Base-by-base conservation (phyloP, 1,140 invertebrate genomes). In the Leptopilina boulardi region DNA sequence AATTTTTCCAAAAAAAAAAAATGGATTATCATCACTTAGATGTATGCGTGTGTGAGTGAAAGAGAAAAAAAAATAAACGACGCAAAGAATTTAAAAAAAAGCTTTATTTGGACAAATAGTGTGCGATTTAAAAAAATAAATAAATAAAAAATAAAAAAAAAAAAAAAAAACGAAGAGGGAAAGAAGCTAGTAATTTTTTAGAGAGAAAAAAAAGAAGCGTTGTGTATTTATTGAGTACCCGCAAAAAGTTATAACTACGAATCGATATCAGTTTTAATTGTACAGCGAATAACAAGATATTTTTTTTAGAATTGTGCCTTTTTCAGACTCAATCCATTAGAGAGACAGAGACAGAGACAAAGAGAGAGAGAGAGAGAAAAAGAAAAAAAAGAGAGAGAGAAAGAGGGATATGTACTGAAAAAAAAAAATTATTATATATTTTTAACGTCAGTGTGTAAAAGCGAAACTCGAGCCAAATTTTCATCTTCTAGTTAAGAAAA, bases 241-340 rank as follows among this genome's bases (percentile, higher is more conserved):
- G 59, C 59, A 83, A n/a, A n/a, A n/a, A n/a, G n/a, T n/a, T n/a
- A 76, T 87, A 84, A 84, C 79, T 85, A 84, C 84, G 82, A 85
- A 87, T 89, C 84, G 77, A 85, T 83, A 88, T 87, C 83, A 82
- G 84, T 90, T 90, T 89, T 86, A 83, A 89, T 89, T 90, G 86
- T 90, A 90, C 87, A 89, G 87, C 83, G 76, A 86, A 87, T 83
- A 78, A 82, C 83, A 84, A 38, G 76, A 88, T 86, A 86, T 87
- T 89, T 89, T 88, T 85, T 89, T 90, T 89, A 88, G 86, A 88
- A 89, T 90, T 83, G 89, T 90, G 89, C 88, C 89, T 90, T 90
- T 51, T 89, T 88, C 88, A 88, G 82, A 87, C 82, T 38, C 5
- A 83, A 86, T 88, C 85, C 83, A 82, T 84, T 86, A 86, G 83